Evolutionary conservation across 2,113 vertebrate species (phyloP), one percentile per base, ranked within the genome.

Genomic region (Phainopepla nitens): DNA sequence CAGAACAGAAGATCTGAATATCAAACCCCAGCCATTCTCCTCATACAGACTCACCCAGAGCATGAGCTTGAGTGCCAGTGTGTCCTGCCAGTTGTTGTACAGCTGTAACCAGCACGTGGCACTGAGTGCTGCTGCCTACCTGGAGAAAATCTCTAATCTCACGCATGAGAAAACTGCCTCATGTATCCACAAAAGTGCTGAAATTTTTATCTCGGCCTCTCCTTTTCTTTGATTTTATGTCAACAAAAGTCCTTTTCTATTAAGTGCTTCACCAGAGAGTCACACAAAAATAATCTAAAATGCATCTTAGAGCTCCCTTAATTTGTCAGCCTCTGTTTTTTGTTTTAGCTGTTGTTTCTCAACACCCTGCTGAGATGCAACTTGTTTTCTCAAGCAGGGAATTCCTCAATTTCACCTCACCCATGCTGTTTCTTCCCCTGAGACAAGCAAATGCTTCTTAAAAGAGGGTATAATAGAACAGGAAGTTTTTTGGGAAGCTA

Each of bases 71-170:
- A 28, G 80, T 9, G 33, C n/a, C 50, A 6, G 18, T 0, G 16
- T 35, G 39, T 57, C 56, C 75, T 29, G 35, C 24, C 62, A 76
- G 72, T 29, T 80, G 68, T 3, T 21, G 39, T 1, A 22, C 71
- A 71, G 66, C 66, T 25, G 2, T 4, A n/a, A 21, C 50, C 36
- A 83, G 25, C 77, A 45, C 1, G 0, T 0, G 0, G 11, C 4
- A 0, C 36, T 2, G 20, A 25, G 13, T 6, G n/a, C 57, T 12
- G 11, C 84, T 72, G 82, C 71, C 57, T 25, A 11, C 57, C 62
- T 41, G 50, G 13, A 42, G 60, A 44, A 84, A 28, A 10, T 5
- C 42, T 86, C 66, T 31, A 4, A 62, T 29, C 7, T 73, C 24
- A 61, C 17, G 41, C 2, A 2, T 1, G 13, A 80, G 19, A 50